Evolutionary conservation across 2,888 invertebrate genomes (phyloP), one percentile per base, ranked within the genome.

Genomic region (Pachymerium ferrugineum): DNA sequence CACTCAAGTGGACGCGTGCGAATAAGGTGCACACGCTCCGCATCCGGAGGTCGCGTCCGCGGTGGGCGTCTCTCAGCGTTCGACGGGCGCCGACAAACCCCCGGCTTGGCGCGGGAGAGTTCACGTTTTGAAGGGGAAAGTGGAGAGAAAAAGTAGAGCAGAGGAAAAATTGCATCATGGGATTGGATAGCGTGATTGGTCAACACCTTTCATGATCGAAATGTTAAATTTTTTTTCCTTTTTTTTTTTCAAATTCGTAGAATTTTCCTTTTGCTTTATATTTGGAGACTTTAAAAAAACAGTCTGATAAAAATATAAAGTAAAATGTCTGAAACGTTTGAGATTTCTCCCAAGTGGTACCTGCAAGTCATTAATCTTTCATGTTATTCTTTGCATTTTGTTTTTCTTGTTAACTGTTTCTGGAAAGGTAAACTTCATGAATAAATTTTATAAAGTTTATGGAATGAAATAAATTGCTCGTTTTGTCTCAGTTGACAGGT

Each of bases 41-140:
- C 47, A 47, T 47, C 47, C 47, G 47, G 47, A 47, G 47, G 47
- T 16, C 47, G 47, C 47, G 47, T 47, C 47, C 47, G 47, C 47
- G 47, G 47, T 47, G 47, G 47, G 47, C 47, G 47, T 47, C 47
- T 47, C 47, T 47, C 47, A 22, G 19, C n/a, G 47, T 47, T 47
- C 19, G 47, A 47, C 47, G 47, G 38, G 47, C 47, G 47, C 47
- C 47, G 47, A 47, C 47, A 47, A 47, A 47, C 47, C 47, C 14
- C 22, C 47, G 47, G 47, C 47, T 47, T 16, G 47, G 47, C 16
- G 47, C 47, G 47, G 47, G 22, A 16, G 47, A 47, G 47, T 47
- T 47, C 47, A 47, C n/a, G 47, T 47, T 16, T 42, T 12, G 42
- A 10, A n/a, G 42, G 42, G 14, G 42, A n/a, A 47, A 16, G 47